Percentiles rank a stretch among this genome's conserved stretches.
phyloP scores from a whole-genome alignment of 1,140 invertebrate genomes.

The Battus philenor region DNA sequence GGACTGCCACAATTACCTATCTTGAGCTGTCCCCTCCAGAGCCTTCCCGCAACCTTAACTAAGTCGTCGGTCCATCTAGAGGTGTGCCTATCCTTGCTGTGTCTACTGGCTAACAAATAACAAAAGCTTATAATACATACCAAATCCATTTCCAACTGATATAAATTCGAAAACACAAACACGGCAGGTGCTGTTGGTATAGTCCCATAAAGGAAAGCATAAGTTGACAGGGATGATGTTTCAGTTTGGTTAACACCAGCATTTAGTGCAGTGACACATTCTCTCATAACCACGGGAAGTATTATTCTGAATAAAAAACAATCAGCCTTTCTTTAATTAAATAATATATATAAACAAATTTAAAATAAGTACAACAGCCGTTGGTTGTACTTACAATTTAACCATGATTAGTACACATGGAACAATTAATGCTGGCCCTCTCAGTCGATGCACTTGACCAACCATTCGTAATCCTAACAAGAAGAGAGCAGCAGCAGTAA shows the following conservation, averaged over 20 bases:
- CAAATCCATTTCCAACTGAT: conserved; percentile 90
- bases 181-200: conserved; percentile 96
- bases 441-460: conserved; percentile 88
- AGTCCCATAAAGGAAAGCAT: conserved; percentile 97
- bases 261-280: conserved; percentile 86
- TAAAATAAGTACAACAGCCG: too few species aligned
- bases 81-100: too few species aligned
- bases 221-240: conserved; percentile 90
- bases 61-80: too few species aligned
- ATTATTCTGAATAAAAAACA: conserved; percentile 81
- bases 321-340: too few species aligned
- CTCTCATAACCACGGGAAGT: conserved; percentile 90
- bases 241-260: conserved; percentile 82
- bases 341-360: too few species aligned
- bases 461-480: conserved; percentile 94
- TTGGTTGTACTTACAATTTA: conserved; percentile 91
- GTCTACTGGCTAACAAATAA: too few species aligned
- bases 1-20: too few species aligned
- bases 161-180: conserved; percentile 95
- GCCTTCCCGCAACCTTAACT: too few species aligned
- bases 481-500: conserved; percentile 94
- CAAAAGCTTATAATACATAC: conserved; percentile 70
- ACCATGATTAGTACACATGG: conserved; percentile 91
- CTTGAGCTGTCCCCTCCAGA: too few species aligned
- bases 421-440: conserved; percentile 85